Evolutionary conservation across 2,113 vertebrate genomes (phyloP), one percentile per base, ranked within the genome.

Genomic region (Cheirogaleus medius): DNA sequence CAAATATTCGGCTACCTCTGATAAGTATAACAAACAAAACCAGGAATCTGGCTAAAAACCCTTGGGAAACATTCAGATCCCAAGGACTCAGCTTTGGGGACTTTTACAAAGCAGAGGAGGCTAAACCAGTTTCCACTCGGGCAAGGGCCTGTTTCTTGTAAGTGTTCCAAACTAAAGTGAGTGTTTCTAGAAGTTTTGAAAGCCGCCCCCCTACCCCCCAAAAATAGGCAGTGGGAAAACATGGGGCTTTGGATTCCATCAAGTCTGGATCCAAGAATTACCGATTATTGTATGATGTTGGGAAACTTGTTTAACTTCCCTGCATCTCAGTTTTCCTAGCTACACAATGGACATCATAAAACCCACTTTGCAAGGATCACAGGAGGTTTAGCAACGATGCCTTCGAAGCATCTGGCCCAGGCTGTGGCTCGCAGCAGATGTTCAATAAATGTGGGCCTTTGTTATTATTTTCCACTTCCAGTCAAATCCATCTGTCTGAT

Each of bases 161-260:
- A 34, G 85, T 10, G 12, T 78, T 68, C 77, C n/a, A 83, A 60
- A 84, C 73, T 11, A 58, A 95, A 95, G 90, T 47, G 15, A n/a
- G 20, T n/a, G 42, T 60, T 97, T 93, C 69, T 32, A 56, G 54
- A 92, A 89, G 68, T 68, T 95, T 18, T 12, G n/a, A 88, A 96
- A 92, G 68, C 4, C 44, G 44, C 44, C 44, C 9, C 49, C 49
- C 49, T 4, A 52, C 14, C 58, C 32, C 49, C 47, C 17, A 32
- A 21, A n/a, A 89, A 18, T n/a, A 94, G 32, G 29, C 47, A 77
- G 14, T 64, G 6, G 37, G 47, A 86, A 86, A 89, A 27, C 18
- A 10, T 0, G 64, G 60, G 64, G 21, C 21, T 37, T 71, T 54
- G n/a, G 47, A 82, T 32, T 82, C 47, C 44, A 63, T 47, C 34